Evolutionary conservation across 2,797 vertebrate species (phyloP).

Genomic region (Anomalospiza imberbis): DNA sequence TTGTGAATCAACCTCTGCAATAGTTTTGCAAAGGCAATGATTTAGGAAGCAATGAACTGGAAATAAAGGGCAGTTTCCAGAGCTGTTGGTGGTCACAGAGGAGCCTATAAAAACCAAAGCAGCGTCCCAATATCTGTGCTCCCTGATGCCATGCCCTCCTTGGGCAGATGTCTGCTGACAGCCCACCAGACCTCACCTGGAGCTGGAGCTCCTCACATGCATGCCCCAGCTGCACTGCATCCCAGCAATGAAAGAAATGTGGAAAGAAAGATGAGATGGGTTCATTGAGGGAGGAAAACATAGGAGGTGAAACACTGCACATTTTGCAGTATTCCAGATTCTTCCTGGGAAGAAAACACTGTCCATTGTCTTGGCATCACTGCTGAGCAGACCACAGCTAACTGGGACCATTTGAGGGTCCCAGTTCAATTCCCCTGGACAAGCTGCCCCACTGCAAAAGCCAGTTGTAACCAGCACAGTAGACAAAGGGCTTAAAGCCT

Average conservation of each 20-base stretch:
- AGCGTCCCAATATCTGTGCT: not conserved
- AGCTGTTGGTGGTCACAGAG: not conserved
- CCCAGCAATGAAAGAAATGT: accelerated
- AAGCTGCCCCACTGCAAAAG: not conserved
- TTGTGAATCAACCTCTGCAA: slow-evolving; percentile 19
- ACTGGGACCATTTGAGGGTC: not conserved
- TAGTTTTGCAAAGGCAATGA: not conserved
- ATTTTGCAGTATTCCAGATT: not conserved
- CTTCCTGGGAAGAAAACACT: not conserved
- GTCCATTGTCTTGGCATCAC: not conserved
- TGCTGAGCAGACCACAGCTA: not conserved
- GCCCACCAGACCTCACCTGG: not conserved
- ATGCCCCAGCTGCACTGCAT: accelerated
- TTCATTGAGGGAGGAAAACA: not conserved
- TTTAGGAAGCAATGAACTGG: not conserved
- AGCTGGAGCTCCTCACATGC: not conserved
- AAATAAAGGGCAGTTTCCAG: not conserved
- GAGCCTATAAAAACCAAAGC: not conserved
- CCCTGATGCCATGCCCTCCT: accelerated
- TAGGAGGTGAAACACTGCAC: not conserved
- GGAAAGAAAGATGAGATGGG: not conserved
- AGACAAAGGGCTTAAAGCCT: slow-evolving; percentile 14
- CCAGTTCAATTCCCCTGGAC: not conserved
- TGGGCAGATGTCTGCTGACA: not conserved
- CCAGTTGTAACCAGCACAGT: not conserved